Evolutionary conservation across 1,140 invertebrate species (phyloP).

Genomic region (Antheraea mylitta): DNA sequence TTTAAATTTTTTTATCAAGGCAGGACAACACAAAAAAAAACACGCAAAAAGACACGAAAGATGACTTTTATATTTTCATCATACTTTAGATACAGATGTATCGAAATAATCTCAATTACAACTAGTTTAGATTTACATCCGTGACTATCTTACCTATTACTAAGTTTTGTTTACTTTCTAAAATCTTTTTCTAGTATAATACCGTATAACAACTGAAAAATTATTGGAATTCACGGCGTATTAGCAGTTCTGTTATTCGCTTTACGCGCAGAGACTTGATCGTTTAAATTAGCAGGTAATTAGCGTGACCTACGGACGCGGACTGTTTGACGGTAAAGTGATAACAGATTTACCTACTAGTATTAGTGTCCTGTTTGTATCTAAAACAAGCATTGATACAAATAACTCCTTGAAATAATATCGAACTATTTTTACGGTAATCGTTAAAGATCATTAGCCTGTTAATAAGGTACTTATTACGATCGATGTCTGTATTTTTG

Average conservation of each 20-base stretch:
- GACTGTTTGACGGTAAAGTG: background rate
- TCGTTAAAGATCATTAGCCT: too few relatives aligned
- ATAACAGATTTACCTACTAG: background rate
- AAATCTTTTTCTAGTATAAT: background rate
- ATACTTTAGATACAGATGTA: too few relatives aligned
- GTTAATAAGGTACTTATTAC: too few relatives aligned
- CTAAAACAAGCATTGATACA: background rate
- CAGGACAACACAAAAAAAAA: too few relatives aligned
- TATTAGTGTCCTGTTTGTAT: background rate
- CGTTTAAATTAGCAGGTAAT: constrained; percentile 1
- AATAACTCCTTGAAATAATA: background rate
- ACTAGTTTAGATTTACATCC: too few relatives aligned
- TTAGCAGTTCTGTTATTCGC: background rate
- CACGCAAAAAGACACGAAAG: too few relatives aligned
- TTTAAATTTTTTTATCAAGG: too few relatives aligned
- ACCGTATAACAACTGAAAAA: background rate
- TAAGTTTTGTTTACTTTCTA: background rate
- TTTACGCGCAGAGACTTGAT: background rate
- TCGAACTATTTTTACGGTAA: background rate
- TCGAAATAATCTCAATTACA: too few relatives aligned
- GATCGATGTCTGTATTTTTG: too few relatives aligned
- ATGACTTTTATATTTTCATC: too few relatives aligned
- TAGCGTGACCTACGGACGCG: constrained; percentile 2
- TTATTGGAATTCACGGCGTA: background rate
- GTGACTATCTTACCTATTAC: background rate